Conservation (phyloP, 2,797 vertebrate species). For the Rhyacichthys aspro region DNA sequence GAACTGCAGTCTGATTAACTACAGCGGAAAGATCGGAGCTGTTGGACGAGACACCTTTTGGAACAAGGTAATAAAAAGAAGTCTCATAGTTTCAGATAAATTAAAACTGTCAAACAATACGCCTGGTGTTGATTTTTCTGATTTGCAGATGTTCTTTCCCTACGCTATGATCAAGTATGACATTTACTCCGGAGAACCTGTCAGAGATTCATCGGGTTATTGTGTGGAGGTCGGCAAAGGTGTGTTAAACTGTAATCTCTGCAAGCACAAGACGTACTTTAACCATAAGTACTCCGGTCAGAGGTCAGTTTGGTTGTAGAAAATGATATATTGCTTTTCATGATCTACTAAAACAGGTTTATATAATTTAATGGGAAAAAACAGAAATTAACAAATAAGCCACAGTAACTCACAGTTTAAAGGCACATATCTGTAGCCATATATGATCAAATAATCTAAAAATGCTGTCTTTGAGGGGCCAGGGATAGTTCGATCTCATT, state of each 20-base stretch:
- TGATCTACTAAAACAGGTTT: too few relatives aligned
- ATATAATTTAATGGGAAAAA: too few relatives aligned
- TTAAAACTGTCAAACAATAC: neutral
- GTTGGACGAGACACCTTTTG: constrained; percentile 76
- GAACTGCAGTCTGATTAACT: constrained; percentile 80
- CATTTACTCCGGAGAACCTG: constrained; percentile 75
- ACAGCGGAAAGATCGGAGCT: constrained; percentile 81
- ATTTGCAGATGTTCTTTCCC: constrained; percentile 21
- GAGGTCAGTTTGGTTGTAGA: too few relatives aligned
- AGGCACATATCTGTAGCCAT: too few relatives aligned
- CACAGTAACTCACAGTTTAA: too few relatives aligned
- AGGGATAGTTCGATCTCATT: too few relatives aligned
- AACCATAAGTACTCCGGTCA: too few relatives aligned
- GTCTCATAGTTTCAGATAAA: neutral
- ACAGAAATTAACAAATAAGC: too few relatives aligned
- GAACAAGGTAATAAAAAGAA: constrained; percentile 66
- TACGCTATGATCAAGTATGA: constrained; percentile 85
- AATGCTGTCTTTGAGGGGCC: too few relatives aligned
- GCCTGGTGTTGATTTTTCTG: neutral
- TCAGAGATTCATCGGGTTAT: constrained; percentile 81
- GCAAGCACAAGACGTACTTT: neutral
- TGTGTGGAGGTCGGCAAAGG: constrained; percentile 83
- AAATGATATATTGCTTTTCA: too few relatives aligned
- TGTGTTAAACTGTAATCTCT: constrained; percentile 46
- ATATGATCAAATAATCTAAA: too few relatives aligned